A percentile compares a stretch with the other conserved stretches of the same genome.
Conservation (phyloP, 2,113 vertebrate genomes). For the Apeltes quadracus region DNA sequence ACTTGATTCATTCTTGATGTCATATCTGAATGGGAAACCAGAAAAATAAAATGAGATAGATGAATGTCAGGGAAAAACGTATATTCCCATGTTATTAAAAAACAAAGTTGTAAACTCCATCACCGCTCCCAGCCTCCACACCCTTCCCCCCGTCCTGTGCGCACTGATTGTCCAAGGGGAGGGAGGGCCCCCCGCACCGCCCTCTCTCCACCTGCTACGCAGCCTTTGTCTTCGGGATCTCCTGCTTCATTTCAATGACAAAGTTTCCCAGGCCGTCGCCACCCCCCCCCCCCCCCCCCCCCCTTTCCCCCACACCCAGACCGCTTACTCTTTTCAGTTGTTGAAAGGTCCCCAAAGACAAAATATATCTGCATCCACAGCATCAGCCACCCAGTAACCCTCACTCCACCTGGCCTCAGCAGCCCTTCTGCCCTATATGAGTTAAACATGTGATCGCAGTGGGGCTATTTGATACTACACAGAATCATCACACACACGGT, state of each 20-base stretch:
- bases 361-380: slow-evolving; percentile 44
- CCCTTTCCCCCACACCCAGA: not conserved
- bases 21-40: not conserved
- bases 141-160: not conserved
- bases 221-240: slow-evolving; percentile 83
- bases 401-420: slow-evolving; percentile 35
- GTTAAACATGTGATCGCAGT: not conserved
- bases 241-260: slow-evolving; percentile 86
- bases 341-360: slow-evolving; percentile 82
- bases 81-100: not conserved
- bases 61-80: not conserved
- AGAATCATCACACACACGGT: not conserved
- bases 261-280: slow-evolving; percentile 82
- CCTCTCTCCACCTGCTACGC: slow-evolving; percentile 93
- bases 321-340: slow-evolving; percentile 73
- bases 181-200: slow-evolving; percentile 45
- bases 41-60: not conserved
- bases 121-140: slow-evolving; percentile 16
- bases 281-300: slow-evolving; percentile 35
- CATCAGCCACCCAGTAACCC: slow-evolving; percentile 32
- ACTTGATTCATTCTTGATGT: not conserved
- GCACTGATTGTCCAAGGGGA: slow-evolving; percentile 49
- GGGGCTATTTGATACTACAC: not conserved
- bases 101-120: slow-evolving; percentile 41
- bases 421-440: slow-evolving; percentile 10